phyloP scores from a whole-genome alignment of 2,113 vertebrate species.

The Vulpes lagopus region DNA sequence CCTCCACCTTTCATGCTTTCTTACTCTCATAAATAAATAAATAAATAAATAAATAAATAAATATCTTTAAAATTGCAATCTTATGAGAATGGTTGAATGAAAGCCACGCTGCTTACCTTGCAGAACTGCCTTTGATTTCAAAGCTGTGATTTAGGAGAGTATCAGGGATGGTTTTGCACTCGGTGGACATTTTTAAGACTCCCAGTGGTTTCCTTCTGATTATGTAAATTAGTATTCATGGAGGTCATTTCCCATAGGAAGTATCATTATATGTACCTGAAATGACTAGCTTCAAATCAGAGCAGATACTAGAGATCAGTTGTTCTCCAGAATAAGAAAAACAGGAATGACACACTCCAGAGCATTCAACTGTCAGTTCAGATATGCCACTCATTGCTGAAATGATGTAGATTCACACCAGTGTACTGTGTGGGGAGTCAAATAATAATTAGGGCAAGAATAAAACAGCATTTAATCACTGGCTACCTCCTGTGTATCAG shows the following conservation, averaged over 20 bases:
- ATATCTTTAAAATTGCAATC: not conserved
- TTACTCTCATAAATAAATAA: not conserved
- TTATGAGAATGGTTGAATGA: not conserved
- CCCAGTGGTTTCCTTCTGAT: not conserved
- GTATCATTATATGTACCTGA: not conserved
- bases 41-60: not conserved
- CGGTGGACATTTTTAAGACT: not conserved
- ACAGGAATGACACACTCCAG: not conserved
- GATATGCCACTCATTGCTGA: not conserved
- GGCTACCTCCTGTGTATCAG: not conserved
- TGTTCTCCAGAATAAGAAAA: not conserved
- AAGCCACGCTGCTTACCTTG: not conserved
- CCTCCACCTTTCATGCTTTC: not conserved
- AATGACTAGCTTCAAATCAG: not conserved
- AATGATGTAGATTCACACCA: accelerated
- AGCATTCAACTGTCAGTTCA: not conserved
- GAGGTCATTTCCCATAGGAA: not conserved
- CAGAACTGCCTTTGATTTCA: not conserved
- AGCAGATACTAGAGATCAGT: not conserved
- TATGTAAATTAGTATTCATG: not conserved
- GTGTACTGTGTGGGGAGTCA: not conserved
- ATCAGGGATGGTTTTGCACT: not conserved
- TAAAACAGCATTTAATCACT: not conserved
- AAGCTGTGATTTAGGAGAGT: not conserved
- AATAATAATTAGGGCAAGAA: not conserved